These are phyloP conservation scores for Prunella strophiata DNA, from an alignment of 2,797 vertebrate species.

Conservation along the genomic window DNA sequence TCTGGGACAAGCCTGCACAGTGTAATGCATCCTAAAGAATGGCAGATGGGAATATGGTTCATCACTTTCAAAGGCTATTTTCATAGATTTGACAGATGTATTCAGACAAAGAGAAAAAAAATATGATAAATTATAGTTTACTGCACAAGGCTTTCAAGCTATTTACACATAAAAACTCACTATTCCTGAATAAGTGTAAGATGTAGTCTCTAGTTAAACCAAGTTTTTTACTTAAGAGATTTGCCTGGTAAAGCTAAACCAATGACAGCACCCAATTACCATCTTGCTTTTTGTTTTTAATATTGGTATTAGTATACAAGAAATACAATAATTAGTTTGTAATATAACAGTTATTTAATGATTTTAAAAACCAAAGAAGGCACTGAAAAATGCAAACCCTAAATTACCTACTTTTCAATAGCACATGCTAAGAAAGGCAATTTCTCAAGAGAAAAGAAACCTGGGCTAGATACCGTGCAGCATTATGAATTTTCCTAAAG, in stretches of 20 bases:
- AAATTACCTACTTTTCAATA: background rate
- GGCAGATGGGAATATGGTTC: constrained; percentile 54
- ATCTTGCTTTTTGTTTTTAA: background rate
- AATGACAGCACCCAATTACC: background rate
- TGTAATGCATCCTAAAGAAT: constrained; percentile 27
- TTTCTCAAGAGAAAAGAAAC: constrained; percentile 8
- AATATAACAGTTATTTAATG: background rate
- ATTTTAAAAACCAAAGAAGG: background rate
- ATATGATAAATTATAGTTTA: constrained; percentile 34
- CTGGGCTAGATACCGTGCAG: background rate
- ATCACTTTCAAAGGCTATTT: constrained; percentile 58
- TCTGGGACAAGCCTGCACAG: constrained; percentile 10
- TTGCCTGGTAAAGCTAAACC: background rate
- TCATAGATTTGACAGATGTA: constrained; percentile 67
- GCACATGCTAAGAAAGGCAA: background rate
- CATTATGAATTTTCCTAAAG: background rate
- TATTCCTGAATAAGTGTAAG: background rate
- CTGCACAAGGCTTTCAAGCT: constrained; percentile 29
- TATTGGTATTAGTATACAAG: background rate
- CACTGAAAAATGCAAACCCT: background rate
- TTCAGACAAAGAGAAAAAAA: constrained; percentile 42
- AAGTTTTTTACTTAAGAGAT: background rate
- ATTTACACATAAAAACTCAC: constrained; percentile 28
- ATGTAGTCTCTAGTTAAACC: background rate
- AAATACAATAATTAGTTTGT: background rate